These are phyloP conservation scores for Edolisoma coerulescens DNA, from an alignment of 2,113 vertebrate species.

Conservation along the genomic window DNA sequence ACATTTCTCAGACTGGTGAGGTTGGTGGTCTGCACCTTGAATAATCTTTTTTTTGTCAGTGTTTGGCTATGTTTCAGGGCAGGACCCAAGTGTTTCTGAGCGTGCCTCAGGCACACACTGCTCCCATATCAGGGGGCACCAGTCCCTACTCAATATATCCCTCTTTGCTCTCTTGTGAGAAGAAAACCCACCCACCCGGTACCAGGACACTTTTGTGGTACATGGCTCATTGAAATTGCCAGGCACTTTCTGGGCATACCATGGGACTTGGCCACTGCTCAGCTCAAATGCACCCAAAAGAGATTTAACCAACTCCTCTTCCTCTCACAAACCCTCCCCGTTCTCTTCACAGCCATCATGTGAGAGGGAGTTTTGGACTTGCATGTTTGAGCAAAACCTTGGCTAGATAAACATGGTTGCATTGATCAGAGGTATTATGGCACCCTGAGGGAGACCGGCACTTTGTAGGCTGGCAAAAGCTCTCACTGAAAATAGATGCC, in stretches of 20 bases:
- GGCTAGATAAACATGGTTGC: fast-evolving
- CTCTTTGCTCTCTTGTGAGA: not conserved
- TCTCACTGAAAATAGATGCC: not conserved
- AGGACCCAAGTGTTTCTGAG: not conserved
- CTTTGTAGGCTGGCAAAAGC: not conserved
- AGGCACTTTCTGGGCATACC: not conserved
- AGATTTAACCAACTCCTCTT: not conserved
- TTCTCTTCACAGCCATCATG: fast-evolving
- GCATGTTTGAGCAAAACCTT: not conserved
- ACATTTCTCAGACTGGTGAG: not conserved
- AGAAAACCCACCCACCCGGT: not conserved
- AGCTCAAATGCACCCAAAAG: not conserved
- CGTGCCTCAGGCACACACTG: not conserved
- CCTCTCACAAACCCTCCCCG: not conserved
- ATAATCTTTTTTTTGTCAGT: not conserved
- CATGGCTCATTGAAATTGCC: fast-evolving
- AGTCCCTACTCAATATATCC: not conserved
- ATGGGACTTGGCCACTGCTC: not conserved
- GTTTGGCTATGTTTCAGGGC: not conserved
- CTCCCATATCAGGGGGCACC: not conserved
- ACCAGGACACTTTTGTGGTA: not conserved
- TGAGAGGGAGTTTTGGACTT: not conserved
- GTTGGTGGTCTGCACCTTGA: not conserved
- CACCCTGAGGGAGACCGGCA: not conserved
- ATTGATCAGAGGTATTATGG: not conserved